A percentile compares a stretch with the other conserved stretches of the same genome.
These are phyloP conservation scores for Melangyna quadrimaculata DNA, from an alignment of 2,888 invertebrate species.

Conservation along the genomic window DNA sequence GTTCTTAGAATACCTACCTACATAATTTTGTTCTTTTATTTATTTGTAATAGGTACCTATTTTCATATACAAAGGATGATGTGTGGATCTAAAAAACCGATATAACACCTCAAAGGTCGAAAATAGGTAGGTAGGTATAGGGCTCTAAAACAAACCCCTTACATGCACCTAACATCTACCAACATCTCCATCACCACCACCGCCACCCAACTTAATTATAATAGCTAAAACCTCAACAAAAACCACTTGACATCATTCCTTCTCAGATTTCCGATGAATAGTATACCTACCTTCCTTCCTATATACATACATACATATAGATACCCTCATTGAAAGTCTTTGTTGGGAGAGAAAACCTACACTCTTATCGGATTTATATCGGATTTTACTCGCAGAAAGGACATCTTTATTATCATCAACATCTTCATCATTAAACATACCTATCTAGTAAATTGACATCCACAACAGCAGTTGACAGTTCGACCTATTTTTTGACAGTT, in stretches of 20 bases:
- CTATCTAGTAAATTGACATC: constrained; percentile 2
- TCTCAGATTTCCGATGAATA: constrained; percentile 54
- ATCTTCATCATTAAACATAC: background rate
- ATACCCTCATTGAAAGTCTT: background rate
- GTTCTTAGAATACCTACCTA: too few relatives aligned
- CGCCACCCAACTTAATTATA: constrained; percentile 42
- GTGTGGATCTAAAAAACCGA: constrained; percentile 3
- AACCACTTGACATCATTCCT: constrained; percentile 63
- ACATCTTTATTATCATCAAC: background rate
- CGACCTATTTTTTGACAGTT: constrained; percentile 21
- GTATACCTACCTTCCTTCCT: background rate
- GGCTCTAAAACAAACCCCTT: background rate
- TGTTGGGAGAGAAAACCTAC: constrained; percentile 3
- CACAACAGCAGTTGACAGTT: constrained; percentile 13
- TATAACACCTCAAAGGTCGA: constrained; percentile 33
- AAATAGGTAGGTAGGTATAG: too few relatives aligned
- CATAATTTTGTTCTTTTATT: background rate
- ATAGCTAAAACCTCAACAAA: constrained; percentile 41
- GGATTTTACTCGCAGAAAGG: constrained; percentile 15
- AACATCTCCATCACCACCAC: background rate
- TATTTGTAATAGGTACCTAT: constrained; percentile 27
- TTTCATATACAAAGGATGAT: constrained; percentile 27
- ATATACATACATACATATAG: background rate
- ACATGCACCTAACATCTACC: background rate
- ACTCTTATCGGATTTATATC: constrained; percentile 29